Base-by-base conservation (phyloP, 2,888 invertebrate species). In the Autographa gamma region DNA sequence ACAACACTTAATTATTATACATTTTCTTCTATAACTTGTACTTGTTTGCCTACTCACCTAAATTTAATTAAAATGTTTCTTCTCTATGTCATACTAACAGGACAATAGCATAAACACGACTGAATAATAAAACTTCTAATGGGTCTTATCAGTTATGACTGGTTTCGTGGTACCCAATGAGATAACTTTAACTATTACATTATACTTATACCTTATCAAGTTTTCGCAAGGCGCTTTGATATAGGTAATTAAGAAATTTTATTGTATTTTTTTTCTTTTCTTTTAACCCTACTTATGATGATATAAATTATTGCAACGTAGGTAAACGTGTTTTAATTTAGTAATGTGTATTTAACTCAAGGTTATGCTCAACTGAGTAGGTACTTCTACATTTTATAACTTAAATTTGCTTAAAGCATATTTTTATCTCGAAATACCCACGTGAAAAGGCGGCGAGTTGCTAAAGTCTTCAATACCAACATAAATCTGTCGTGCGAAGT, bases 71-170 rank as follows among this genome's bases (percentile, higher is more conserved):
- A 63, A 63, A 14, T 52, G 41, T 56, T 38, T 41, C 69, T 60
- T 43, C 61, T 66, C 63, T 77, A 32, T 31, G 63, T 14, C 76
- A 79, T 82, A 71, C 48, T 79, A 73, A 73, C 71, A 64, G 71
- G 60, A 76, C 74, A 78, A 70, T 74, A 73, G 68, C 74, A 74
- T 68, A 73, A n/a, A 56, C 66, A 64, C 73, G 61, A 81, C 80
- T 78, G 74, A 75, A 71, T 66, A 60, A 32, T 54, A 61, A 58
- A n/a, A n/a, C n/a, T 66, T 66, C 66, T 58, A 64, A 61, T 61
- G 31, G 19, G 9, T 13, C 75, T 81, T 82, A 82, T 82, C 82
- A 77, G 70, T 58, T 59, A 48, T 59, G 31, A 48, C 13, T 43
- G 70, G 60, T 74, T 69, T 69, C 70, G 63, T 69, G 60, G 60